These are phyloP conservation scores for Exocentrus adspersus DNA, from an alignment of 2,888 invertebrate genomes.

Conservation along the genomic window DNA sequence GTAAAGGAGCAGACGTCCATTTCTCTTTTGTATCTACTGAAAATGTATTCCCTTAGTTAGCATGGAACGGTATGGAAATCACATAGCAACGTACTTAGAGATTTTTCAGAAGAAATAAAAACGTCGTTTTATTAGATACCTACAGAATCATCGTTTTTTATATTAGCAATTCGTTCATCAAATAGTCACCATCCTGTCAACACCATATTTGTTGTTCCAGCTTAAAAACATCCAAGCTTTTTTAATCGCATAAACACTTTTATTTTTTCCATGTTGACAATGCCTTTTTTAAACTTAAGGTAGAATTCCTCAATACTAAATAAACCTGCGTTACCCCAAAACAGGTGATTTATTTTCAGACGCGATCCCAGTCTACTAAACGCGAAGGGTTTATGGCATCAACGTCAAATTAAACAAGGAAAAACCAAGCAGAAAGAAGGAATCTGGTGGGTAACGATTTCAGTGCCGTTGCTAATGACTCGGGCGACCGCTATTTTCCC, in stretches of 20 bases:
- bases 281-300: no score
- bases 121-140: no score
- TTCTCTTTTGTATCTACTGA: neutral
- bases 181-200: no score
- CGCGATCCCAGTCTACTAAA: slow-evolving; percentile 3
- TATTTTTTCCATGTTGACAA: no score
- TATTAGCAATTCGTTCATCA: no score
- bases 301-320: neutral
- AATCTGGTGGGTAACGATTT: slow-evolving; percentile 30
- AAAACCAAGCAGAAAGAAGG: slow-evolving; percentile 15
- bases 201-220: no score
- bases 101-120: no score
- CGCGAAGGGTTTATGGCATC: slow-evolving; percentile 6
- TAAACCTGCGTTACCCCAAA: neutral
- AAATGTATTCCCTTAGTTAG: neutral
- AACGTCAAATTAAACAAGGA: slow-evolving; percentile 10
- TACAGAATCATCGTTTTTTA: no score
- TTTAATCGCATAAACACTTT: no score
- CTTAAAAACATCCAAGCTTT: no score
- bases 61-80: no score
- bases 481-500: slow-evolving; percentile 27
- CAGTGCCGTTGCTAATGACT: slow-evolving; percentile 33
- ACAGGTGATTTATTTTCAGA: slow-evolving; percentile 4
- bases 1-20: neutral
- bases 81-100: no score